Evolutionary conservation across 2,113 vertebrate species (phyloP).

Genomic region (Amphiprion ocellaris): DNA sequence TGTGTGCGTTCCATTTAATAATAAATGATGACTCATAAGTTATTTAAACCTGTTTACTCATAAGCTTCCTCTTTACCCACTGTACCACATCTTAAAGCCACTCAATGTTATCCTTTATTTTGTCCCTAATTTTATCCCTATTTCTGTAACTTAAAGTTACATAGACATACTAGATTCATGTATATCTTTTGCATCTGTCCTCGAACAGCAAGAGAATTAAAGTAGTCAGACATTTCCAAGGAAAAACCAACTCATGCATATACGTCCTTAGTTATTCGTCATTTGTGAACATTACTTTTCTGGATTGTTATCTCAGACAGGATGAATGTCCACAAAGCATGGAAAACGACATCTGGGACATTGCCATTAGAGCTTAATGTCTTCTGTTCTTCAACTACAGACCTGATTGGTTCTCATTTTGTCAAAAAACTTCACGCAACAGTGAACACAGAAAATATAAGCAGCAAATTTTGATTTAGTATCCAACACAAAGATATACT

Average conservation of each 20-base stretch:
- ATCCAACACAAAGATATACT: not conserved
- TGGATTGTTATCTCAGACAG: not conserved
- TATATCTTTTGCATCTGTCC: not conserved
- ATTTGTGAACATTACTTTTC: conserved; percentile 2
- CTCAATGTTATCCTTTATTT: not conserved
- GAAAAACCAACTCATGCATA: not conserved
- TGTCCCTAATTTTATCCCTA: no score
- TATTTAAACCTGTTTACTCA: conserved; percentile 75
- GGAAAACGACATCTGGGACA: conserved; percentile 12
- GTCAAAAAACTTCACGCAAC: not conserved
- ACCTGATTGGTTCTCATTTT: conserved; percentile 5
- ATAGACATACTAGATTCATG: not conserved
- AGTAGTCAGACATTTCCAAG: not conserved
- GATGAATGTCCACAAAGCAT: not conserved
- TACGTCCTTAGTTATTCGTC: not conserved
- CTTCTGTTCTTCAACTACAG: not conserved
- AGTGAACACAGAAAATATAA: not conserved
- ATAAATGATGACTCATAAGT: conserved; percentile 77
- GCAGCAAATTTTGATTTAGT: not conserved
- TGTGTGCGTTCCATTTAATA: conserved; percentile 54
- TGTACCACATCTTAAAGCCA: not conserved
- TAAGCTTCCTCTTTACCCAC: conserved; percentile 39
- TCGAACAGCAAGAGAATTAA: not conserved
- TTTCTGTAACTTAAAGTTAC: not conserved
- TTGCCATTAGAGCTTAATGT: conserved; percentile 15